Base-by-base conservation (phyloP, 2,113 vertebrate genomes). In the Lepus americanus region DNA sequence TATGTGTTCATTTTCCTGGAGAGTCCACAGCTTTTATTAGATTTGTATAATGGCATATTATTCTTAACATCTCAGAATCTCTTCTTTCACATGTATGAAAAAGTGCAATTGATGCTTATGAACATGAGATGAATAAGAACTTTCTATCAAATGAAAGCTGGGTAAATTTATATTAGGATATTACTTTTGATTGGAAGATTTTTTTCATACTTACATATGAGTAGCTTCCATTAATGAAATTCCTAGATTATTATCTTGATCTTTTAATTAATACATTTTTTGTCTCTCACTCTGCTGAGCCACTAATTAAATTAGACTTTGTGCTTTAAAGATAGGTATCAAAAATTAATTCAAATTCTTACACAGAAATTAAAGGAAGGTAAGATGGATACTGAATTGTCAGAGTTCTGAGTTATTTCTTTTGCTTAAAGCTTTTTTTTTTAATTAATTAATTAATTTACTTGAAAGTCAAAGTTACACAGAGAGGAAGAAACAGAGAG, bases 201-300 rank as follows among this genome's bases (percentile, higher is more conserved):
- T 87, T 94, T 94, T 9, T 59, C 55, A 29, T 92, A 82, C 22
- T 76, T 86, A 85, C 3, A 84, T 69, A 80, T 31, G 55, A 59
- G 76, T 17, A 86, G 14, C 31, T 31, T 66, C 31, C n/a, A 93
- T 93, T 79, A 95, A 87, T 91, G 33, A 97, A 91, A 79, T 88
- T 85, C 8, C 29, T 91, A 95, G 31, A 83, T 66, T 93, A 83
- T 67, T 90, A 90, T 61, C 59, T 81, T 96, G 73, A 61, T 90
- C 23, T 49, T 94, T 94, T 92, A 96, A 73, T 92, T 95, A 96
- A 90, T 92, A 77, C 0, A 82, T 16, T 67, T 92, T 96, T 80
- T 92, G 53, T 90, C 44, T 90, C 33, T 92, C 88, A 76, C 1
- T 64, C 33, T 95, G 29, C 76, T 86, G 31, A 81, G 31, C 11